These are phyloP conservation scores for Phyllostomus discolor DNA, from an alignment of 2,113 vertebrate genomes.

Conservation along the genomic window DNA sequence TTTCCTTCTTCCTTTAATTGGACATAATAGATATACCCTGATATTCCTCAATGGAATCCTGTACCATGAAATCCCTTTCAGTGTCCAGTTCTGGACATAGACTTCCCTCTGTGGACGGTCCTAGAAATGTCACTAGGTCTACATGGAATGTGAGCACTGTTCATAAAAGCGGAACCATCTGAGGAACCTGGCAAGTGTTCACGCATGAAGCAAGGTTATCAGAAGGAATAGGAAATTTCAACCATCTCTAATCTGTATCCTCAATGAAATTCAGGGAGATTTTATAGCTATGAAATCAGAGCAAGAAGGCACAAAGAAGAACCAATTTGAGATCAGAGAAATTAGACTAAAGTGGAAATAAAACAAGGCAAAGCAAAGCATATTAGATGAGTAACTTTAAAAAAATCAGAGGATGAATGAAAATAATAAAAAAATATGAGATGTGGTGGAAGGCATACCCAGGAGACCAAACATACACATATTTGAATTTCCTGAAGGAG, in stretches of 20 bases:
- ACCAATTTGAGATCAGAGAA: background rate
- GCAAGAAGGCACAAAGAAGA: background rate
- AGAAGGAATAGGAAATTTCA: background rate
- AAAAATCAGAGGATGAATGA: background rate
- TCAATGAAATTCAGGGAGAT: background rate
- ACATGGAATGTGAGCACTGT: background rate
- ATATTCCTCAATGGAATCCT: background rate
- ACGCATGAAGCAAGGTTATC: background rate
- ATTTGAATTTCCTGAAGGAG: slow-evolving; percentile 14
- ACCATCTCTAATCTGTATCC: background rate
- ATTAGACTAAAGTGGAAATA: background rate
- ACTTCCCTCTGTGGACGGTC: background rate
- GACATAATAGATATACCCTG: background rate
- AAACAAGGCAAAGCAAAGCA: background rate
- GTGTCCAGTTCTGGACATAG: background rate
- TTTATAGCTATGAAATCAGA: background rate
- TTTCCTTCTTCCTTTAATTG: background rate
- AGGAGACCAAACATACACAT: background rate
- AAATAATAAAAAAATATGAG: background rate
- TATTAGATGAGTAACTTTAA: background rate
- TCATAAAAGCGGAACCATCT: background rate
- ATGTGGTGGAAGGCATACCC: background rate
- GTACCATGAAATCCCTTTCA: background rate
- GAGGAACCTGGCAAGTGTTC: background rate
- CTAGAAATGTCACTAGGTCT: background rate